Evolutionary conservation across 1,140 invertebrate species (phyloP).

Genomic region (Trialeurodes vaporariorum): DNA sequence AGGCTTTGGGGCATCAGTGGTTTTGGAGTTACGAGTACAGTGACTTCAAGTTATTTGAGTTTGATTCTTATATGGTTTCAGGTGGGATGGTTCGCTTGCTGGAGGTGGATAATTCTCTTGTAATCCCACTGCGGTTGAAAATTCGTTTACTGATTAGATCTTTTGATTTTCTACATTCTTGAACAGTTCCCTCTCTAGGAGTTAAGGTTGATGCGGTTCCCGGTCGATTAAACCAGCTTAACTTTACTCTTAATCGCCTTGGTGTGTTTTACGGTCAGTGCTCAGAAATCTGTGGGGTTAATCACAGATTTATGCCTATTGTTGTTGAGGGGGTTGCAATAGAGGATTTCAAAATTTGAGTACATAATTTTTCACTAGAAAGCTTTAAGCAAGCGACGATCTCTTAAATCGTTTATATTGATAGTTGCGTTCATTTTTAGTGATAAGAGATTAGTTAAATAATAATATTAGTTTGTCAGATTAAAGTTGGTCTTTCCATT

Average conservation of each 20-base stretch:
- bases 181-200: no score
- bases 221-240: conserved; percentile 53
- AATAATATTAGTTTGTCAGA: conserved; percentile 12
- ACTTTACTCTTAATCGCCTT: conserved; percentile 41
- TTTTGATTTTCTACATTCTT: conserved; percentile 59
- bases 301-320: conserved; percentile 68
- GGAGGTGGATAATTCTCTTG: no score
- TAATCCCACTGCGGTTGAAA: conserved; percentile 42
- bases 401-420: no score
- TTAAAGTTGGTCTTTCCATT: conserved; percentile 6
- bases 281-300: conserved; percentile 64
- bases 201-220: no score
- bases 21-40: conserved; percentile 55
- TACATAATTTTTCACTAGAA: conserved; percentile 42
- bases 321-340: conserved; percentile 43
- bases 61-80: conserved; percentile 49
- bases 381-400: conserved; percentile 29
- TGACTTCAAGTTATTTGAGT: conserved; percentile 46
- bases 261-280: no score
- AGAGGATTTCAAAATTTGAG: conserved; percentile 38
- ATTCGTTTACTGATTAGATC: conserved; percentile 45
- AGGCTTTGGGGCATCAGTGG: conserved; percentile 52
- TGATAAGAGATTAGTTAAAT: background rate
- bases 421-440: no score
- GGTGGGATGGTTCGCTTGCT: conserved; percentile 40